Evolutionary conservation across 2,888 invertebrate species (phyloP).

Genomic region (Scaptomyza parva): DNA sequence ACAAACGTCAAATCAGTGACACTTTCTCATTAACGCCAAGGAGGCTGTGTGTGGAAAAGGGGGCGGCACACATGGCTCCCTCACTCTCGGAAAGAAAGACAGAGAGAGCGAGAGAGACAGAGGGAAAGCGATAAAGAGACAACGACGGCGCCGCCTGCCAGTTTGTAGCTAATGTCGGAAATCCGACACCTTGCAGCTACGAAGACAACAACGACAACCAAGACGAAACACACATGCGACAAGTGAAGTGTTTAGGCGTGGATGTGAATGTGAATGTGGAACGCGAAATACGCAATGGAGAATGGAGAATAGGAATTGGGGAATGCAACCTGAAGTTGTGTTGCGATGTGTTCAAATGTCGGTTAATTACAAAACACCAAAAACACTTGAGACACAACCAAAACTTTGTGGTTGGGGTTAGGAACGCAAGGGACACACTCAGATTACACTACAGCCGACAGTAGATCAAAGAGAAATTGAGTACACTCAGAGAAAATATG

Average conservation of each 20-base stretch:
- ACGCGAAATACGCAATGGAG: slow-evolving; percentile 19
- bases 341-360: slow-evolving; percentile 72
- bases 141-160: slow-evolving; percentile 51
- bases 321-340: slow-evolving; percentile 21
- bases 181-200: slow-evolving; percentile 32
- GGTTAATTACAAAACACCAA: slow-evolving; percentile 79
- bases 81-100: too few relatives aligned
- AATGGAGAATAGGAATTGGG: slow-evolving; percentile 5
- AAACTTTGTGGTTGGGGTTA: slow-evolving; percentile 5
- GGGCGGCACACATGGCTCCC: slow-evolving; percentile 7
- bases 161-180: slow-evolving; percentile 66
- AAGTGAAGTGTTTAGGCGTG: slow-evolving; percentile 67
- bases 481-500: background rate
- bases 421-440: slow-evolving; percentile 49
- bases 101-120: background rate
- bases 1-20: slow-evolving; percentile 72
- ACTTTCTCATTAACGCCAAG: slow-evolving; percentile 72
- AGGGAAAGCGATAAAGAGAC: background rate
- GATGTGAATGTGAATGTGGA: too few relatives aligned
- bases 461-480: slow-evolving; percentile 56
- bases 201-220: slow-evolving; percentile 24
- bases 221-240: slow-evolving; percentile 60
- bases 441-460: slow-evolving; percentile 57
- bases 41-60: background rate
- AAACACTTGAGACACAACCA: slow-evolving; percentile 58